phyloP scores from a whole-genome alignment of 2,888 invertebrate genomes.

The Noctua janthe region DNA sequence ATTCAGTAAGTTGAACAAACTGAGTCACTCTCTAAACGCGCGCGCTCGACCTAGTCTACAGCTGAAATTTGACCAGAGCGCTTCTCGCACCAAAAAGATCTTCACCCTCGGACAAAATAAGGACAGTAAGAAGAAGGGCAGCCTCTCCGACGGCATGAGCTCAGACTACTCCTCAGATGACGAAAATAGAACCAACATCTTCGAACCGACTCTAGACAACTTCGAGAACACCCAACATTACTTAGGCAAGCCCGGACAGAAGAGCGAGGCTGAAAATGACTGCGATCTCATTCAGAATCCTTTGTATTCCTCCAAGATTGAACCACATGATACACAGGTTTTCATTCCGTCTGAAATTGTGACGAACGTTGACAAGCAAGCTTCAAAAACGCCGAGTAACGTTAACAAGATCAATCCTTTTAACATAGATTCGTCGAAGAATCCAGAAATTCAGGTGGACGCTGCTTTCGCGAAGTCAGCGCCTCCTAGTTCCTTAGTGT shows the following conservation, averaged over 20 bases:
- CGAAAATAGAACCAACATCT: conserved; percentile 87
- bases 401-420: conserved; percentile 84
- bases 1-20: conserved; percentile 95
- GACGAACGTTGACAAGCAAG: conserved; percentile 75
- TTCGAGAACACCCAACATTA: conserved; percentile 88
- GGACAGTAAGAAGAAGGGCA: conserved; percentile 91
- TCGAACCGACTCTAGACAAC: conserved; percentile 88
- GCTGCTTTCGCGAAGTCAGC: conserved; percentile 81
- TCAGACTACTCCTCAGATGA: conserved; percentile 90
- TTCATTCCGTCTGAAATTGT: conserved; percentile 90
- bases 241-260: conserved; percentile 79
- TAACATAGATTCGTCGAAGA: conserved; percentile 79
- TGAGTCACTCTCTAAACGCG: conserved; percentile 92
- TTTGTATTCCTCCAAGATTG: conserved; percentile 87
- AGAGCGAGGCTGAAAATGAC: conserved; percentile 80
- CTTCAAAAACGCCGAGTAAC: conserved; percentile 81
- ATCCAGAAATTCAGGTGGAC: conserved; percentile 92
- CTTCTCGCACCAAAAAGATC: conserved; percentile 86
- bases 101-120: conserved; percentile 88
- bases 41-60: conserved; percentile 89
- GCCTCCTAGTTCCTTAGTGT: conserved; percentile 89
- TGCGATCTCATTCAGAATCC: conserved; percentile 87
- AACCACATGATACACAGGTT: conserved; percentile 84
- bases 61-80: conserved; percentile 86
- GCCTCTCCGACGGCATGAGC: conserved; percentile 92